Percentiles rank a stretch among this genome's conserved stretches.
phyloP scores from a whole-genome alignment of 2,113 vertebrate species.

The Microtus montanus region DNA sequence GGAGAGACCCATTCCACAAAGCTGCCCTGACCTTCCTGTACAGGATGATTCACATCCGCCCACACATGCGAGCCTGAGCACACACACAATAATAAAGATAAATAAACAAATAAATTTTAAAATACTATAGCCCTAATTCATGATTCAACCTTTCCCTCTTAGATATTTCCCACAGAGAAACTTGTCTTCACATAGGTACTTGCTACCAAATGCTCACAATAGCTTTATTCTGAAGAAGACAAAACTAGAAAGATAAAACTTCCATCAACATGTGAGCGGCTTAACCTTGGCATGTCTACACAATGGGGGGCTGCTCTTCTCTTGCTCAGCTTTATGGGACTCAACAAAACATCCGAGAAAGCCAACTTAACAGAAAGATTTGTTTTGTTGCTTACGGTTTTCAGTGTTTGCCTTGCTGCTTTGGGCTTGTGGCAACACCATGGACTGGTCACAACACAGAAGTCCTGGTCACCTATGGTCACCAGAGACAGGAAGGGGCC shows the following conservation, averaged over 20 bases:
- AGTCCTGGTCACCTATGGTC: neutral
- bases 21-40: neutral
- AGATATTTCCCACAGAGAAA: neutral
- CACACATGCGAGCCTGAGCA: neutral
- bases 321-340: neutral
- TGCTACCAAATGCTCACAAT: neutral
- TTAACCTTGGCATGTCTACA: neutral
- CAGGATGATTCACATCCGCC: neutral
- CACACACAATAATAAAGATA: neutral
- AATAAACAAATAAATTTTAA: neutral
- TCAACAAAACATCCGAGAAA: neutral
- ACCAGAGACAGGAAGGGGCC: neutral
- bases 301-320: neutral
- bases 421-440: neutral
- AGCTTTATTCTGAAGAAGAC: neutral
- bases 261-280: neutral
- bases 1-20: neutral
- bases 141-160: neutral
- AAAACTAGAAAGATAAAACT: neutral
- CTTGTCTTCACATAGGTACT: neutral
- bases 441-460: neutral
- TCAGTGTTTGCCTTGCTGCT: neutral
- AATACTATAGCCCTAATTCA: neutral
- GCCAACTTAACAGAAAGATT: neutral
- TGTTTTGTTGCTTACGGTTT: neutral